phyloP scores from a whole-genome alignment of 2,888 invertebrate species.

The Agriopis marginaria region DNA sequence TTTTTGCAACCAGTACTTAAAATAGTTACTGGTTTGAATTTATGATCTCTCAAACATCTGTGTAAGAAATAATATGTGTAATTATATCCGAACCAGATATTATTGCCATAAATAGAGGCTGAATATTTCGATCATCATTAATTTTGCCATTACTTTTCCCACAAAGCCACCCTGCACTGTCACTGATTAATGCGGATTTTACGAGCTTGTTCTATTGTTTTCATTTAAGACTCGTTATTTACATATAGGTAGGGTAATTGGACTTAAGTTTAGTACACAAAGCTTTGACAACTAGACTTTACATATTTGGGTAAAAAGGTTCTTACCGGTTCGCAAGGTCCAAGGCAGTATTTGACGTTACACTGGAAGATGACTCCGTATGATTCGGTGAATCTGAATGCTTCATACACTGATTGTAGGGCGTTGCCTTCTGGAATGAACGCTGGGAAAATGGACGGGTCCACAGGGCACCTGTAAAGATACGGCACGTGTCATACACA shows the following conservation, averaged over 20 bases:
- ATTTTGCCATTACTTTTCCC: conserved; percentile 34
- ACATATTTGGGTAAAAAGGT: background rate
- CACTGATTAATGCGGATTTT: conserved; percentile 1
- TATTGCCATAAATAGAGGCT: background rate
- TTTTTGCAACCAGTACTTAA: background rate
- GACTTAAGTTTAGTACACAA: background rate
- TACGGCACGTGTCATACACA: background rate
- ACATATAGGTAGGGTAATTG: background rate
- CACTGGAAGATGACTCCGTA: conserved; percentile 99
- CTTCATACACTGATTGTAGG: conserved; percentile 96
- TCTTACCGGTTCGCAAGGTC: conserved; percentile 96
- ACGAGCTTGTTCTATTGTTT: conserved; percentile 25
- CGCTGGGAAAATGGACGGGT: conserved; percentile 97
- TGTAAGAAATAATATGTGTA: background rate
- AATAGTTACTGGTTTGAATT: no score
- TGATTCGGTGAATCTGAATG: conserved; percentile 97
- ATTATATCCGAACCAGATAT: background rate
- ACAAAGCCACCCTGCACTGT: background rate
- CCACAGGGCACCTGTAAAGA: conserved; percentile 92
- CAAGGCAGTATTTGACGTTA: conserved; percentile 98
- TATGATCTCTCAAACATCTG: no score
- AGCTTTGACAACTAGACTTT: background rate
- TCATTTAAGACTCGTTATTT: conserved; percentile 3
- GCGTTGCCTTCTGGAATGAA: conserved; percentile 97
- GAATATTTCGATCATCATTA: background rate